phyloP scores from a whole-genome alignment of 2,888 invertebrate genomes.

The Thera britannica region DNA sequence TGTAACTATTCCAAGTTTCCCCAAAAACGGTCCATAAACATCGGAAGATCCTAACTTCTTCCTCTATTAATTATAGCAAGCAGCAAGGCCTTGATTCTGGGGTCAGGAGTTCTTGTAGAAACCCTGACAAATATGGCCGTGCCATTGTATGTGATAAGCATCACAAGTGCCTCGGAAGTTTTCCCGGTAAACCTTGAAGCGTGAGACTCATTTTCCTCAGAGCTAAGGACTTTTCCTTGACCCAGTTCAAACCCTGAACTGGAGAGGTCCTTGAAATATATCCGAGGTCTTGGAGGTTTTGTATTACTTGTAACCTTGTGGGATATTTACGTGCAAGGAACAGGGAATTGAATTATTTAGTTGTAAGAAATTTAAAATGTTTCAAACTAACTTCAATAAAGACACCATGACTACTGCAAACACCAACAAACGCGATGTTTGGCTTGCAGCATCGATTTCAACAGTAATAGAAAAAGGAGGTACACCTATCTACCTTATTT shows the following conservation, averaged over 20 bases:
- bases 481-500: no score
- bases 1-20: background rate
- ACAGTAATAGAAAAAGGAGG: no score
- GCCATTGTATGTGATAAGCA: slow-evolving; percentile 10
- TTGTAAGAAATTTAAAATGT: no score
- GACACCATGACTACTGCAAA: no score
- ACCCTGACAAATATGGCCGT: background rate
- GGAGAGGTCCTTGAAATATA: slow-evolving; percentile 18
- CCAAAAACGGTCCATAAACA: background rate
- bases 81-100: background rate
- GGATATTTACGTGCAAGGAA: background rate
- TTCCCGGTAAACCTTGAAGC: slow-evolving; percentile 40
- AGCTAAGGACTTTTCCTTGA: slow-evolving; percentile 61
- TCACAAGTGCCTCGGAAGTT: slow-evolving; percentile 16
- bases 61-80: background rate
- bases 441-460: no score
- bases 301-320: slow-evolving; percentile 1
- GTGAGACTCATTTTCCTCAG: slow-evolving; percentile 44
- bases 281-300: slow-evolving; percentile 4
- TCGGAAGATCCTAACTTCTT: no score
- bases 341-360: background rate
- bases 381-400: no score
- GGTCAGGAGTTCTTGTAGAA: background rate
- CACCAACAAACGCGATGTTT: no score
- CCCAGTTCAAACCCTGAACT: slow-evolving; percentile 46